phyloP scores from a whole-genome alignment of 1,140 invertebrate species.

The Drosophila ogumai region DNA sequence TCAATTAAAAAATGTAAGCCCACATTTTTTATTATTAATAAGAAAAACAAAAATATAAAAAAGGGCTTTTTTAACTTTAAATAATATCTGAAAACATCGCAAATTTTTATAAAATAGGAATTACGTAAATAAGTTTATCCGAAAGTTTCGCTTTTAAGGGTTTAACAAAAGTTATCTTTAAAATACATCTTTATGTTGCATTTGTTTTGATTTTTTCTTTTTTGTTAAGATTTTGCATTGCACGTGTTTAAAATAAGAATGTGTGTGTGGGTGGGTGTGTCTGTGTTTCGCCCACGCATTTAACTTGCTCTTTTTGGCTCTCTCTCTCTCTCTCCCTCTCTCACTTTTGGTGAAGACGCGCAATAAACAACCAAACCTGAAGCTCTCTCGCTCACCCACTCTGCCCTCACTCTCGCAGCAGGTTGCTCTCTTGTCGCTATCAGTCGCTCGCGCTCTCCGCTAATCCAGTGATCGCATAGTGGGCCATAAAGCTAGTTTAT shows the following conservation, averaged over 20 bases:
- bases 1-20: too few species aligned
- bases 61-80: not conserved
- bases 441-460: constrained; percentile 19
- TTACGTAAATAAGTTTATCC: too few species aligned
- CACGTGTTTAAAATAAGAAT: constrained; percentile 45
- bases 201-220: constrained; percentile 3
- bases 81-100: too few species aligned
- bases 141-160: too few species aligned
- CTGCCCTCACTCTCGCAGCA: constrained; percentile 8
- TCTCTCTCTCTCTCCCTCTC: constrained; percentile 34
- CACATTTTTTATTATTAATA: not conserved
- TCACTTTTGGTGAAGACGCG: constrained; percentile 54
- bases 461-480: constrained; percentile 16
- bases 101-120: too few species aligned
- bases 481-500: not conserved
- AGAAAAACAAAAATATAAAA: not conserved
- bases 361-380: constrained; percentile 56
- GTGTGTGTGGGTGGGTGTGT: constrained; percentile 20
- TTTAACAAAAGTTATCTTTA: not conserved
- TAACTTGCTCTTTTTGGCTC: not conserved
- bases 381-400: constrained; percentile 22
- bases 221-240: constrained; percentile 29
- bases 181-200: not conserved
- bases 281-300: constrained; percentile 30
- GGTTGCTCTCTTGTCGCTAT: constrained; percentile 14